Evolutionary conservation across 2,113 vertebrate species (phyloP), one percentile per base, ranked within the genome.

Genomic region (Dromas ardeola): DNA sequence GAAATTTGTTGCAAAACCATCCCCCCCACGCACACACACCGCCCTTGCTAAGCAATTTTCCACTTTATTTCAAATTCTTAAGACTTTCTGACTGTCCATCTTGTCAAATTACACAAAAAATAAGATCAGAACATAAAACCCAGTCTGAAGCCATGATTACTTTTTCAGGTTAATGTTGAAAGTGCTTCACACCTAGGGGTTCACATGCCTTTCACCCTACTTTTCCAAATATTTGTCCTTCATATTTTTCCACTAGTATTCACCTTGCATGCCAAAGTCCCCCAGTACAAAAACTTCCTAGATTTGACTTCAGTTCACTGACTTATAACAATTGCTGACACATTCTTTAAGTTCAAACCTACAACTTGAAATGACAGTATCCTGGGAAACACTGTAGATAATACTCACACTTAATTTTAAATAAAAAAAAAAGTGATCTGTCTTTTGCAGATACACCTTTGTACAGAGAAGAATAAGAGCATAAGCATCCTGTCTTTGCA

Each of bases 1-100:
- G 7, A 40, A 47, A 56, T 8, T 20, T 25, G 1, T 38, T 77
- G 59, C 26, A 92, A 71, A 90, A 34, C 14, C 6, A 42, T 3
- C 15, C 15, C 6, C 10, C 13, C 9, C 1, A 20, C 12, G 7
- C n/a, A n/a, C n/a, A n/a, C n/a, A n/a, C n/a, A n/a, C 20, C 26
- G 2, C 3, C 21, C 5, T 62, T 49, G 27, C 45, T 14, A 43
- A 63, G n/a, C 3, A 50, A 43, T 65, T 61, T 59, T 63, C 15
- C 8, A n/a, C 18, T 84, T 71, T 15, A 59, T 85, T 84, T 81
- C 15, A 34, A 42, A 50, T 53, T 62, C 15, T 50, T 71, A 32
- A 52, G 34, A 5, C 38, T 83, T 59, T 63, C 27, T 73, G 36
- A 50, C 40, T 30, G 9, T 40, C 36, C 13, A 45, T 42, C 25